Evolutionary conservation across 2,113 vertebrate genomes (phyloP).

Genomic region (Protobothrops mucrosquamatus): DNA sequence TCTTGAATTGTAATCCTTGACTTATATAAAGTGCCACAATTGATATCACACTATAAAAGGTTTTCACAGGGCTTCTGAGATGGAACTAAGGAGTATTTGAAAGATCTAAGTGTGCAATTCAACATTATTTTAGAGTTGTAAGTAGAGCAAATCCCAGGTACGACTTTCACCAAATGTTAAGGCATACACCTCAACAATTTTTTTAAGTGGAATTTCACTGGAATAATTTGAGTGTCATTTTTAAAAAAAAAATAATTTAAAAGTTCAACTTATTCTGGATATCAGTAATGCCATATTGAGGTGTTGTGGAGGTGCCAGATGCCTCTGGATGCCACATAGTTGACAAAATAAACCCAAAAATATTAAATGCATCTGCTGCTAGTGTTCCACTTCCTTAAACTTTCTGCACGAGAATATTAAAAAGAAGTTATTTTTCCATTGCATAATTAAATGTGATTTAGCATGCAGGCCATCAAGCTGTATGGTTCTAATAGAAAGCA

Average conservation of each 20-base stretch:
- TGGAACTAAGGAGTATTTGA: not conserved
- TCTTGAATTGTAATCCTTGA: not conserved
- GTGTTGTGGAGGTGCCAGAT: not conserved
- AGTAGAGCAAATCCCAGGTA: not conserved
- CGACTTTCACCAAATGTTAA: not conserved
- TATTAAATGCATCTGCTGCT: not conserved
- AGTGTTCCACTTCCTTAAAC: not conserved
- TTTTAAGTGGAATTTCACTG: not conserved
- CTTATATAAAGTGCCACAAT: not conserved
- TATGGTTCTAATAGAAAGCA: not conserved
- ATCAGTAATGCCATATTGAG: not conserved
- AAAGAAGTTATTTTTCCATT: not conserved
- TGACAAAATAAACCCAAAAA: not conserved
- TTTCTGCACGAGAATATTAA: not conserved
- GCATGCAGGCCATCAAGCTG: not conserved
- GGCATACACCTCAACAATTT: not conserved
- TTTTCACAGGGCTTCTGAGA: not conserved
- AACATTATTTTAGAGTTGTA: not conserved
- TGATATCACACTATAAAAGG: not conserved
- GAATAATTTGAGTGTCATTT: not conserved
- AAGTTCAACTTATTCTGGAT: not conserved
- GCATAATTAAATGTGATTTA: not conserved
- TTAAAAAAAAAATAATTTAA: not conserved
- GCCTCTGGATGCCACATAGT: not conserved
- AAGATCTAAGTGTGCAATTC: not conserved